Evolutionary conservation across 1,140 invertebrate genomes (phyloP), one percentile per base, ranked within the genome.

Genomic region (Pogonomyrmex californicus): DNA sequence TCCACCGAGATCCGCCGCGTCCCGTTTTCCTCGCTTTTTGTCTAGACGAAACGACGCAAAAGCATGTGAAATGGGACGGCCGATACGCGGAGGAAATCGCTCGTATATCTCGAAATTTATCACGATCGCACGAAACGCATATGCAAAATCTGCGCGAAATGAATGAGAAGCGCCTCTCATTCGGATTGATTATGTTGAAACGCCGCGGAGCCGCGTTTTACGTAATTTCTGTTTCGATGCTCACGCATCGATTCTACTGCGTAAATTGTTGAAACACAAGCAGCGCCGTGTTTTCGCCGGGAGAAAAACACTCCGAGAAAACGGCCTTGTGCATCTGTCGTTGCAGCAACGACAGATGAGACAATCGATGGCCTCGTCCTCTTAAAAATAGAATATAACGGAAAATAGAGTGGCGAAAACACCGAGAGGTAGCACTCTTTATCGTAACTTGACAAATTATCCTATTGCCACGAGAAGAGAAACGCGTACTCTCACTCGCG

Each of bases 11-110:
- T 75, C 77, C 44, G 30, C 75, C 4, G 44, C 82, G 75, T 79
- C 77, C 91, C 70, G 68, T 79, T 66, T 23, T 63, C 33, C 36
- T 49, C 79, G 56, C 51, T 44, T 71, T 63, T 82, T 82, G 66
- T 51, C 51, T 51, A 82, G 51, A 36, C 65, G 51, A 7, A 12
- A 60, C 51, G 54, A 73, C 54, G 54, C 54, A 56, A 56, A 66
- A 81, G 23, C 63, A 70, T 47, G 62, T 70, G 77, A 81, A 36
- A 70, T 81, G 54, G 63, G 47, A 44, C 51, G 47, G 77, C 10
- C 47, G 75, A 81, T 70, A 70, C 23, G 63, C 47, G 23, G 23
- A 23, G 49, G 47, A 70, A 81, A 81, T 81, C 47, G 63, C 63
- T 56, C 36, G 36, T 81, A 49, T 70, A 81, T 70, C 77, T 68